These are phyloP conservation scores for Pogonocherus hispidulus DNA, from an alignment of 2,888 invertebrate species.

Conservation along the genomic window DNA sequence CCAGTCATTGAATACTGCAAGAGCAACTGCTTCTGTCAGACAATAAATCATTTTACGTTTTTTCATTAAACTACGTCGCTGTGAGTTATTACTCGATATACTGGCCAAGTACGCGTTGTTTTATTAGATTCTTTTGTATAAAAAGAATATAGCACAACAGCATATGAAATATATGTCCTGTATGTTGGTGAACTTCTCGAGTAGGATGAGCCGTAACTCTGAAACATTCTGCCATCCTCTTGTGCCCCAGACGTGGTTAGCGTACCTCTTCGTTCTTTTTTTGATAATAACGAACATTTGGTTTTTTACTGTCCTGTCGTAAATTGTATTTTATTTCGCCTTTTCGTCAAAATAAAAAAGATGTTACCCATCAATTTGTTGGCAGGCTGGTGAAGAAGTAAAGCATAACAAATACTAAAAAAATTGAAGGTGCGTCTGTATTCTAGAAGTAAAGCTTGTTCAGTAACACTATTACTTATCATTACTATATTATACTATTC, in stretches of 20 bases:
- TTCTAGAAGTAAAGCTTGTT: too few relatives aligned
- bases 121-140: conserved; percentile 11
- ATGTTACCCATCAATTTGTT: background rate
- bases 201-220: background rate
- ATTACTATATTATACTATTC: too few relatives aligned
- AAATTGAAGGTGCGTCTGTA: too few relatives aligned
- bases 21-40: background rate
- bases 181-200: conserved; percentile 1
- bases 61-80: background rate
- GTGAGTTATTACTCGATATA: conserved; percentile 4
- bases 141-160: background rate
- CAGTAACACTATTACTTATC: too few relatives aligned
- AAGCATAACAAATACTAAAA: too few relatives aligned
- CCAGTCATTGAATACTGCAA: background rate
- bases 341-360: background rate
- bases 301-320: conserved; percentile 3
- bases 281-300: background rate
- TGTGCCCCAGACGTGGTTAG: background rate
- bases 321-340: background rate
- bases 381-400: too few relatives aligned
- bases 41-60: background rate
- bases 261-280: background rate
- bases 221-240: background rate
- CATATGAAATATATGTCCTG: conserved; percentile 6
- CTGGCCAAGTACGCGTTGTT: conserved; percentile 2